Conservation (phyloP, 2,113 vertebrate species). For the Leptobrachium ailaonicum region DNA sequence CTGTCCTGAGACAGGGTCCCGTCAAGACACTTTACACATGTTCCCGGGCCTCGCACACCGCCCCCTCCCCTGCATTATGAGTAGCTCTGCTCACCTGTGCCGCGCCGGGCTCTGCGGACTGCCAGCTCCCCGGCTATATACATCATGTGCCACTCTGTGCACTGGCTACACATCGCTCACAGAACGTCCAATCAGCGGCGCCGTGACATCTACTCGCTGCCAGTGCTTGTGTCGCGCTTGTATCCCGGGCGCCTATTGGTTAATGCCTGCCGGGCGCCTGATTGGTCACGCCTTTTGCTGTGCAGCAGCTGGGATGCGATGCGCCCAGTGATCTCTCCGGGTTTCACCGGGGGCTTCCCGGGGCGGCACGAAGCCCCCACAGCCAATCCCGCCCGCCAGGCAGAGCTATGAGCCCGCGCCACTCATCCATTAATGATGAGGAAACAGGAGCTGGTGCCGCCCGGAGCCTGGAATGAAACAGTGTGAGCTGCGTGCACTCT, state of each 20-base stretch:
- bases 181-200: background rate
- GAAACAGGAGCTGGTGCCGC: no score
- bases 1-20: background rate
- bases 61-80: background rate
- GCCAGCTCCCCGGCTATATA: slow-evolving; percentile 20
- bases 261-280: background rate
- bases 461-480: no score
- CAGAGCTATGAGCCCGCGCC: no score
- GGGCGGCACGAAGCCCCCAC: background rate
- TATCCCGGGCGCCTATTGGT: slow-evolving; percentile 1
- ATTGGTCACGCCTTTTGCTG: slow-evolving; percentile 8
- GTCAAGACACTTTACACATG: no score
- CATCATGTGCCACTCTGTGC: slow-evolving; percentile 29
- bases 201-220: background rate
- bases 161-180: slow-evolving; percentile 3
- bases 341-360: background rate
- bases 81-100: slow-evolving; percentile 24
- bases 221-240: background rate
- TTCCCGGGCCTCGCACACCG: no score
- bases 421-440: no score
- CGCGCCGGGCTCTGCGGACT: slow-evolving; percentile 3
- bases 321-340: background rate
- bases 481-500: no score
- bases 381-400: no score
- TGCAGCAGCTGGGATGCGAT: slow-evolving; percentile 7